These are phyloP conservation scores for Ochropleura leucogaster DNA, from an alignment of 2,888 invertebrate genomes.

Conservation along the genomic window DNA sequence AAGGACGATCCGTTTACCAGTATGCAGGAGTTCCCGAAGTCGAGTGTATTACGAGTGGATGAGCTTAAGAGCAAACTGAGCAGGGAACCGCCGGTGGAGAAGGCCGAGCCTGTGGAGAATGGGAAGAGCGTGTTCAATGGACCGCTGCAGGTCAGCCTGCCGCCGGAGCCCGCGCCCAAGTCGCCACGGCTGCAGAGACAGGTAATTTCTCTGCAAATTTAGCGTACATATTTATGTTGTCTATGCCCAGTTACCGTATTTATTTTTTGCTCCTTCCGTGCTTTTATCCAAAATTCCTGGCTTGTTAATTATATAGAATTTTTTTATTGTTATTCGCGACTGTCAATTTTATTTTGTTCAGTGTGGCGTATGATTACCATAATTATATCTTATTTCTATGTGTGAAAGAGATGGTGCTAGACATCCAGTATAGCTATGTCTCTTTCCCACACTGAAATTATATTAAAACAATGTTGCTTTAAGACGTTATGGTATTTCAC, in stretches of 20 bases:
- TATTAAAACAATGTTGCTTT: no score
- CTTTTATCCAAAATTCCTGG: background rate
- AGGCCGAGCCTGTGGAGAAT: slow-evolving; percentile 68
- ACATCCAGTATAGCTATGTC: no score
- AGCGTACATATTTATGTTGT: background rate
- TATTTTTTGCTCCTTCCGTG: background rate
- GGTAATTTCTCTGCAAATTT: slow-evolving; percentile 64
- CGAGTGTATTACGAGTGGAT: slow-evolving; percentile 74
- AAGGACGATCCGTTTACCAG: slow-evolving; percentile 91
- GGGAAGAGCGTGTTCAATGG: slow-evolving; percentile 90
- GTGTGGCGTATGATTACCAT: no score
- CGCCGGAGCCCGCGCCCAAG: slow-evolving; percentile 90
- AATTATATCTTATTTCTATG: no score
- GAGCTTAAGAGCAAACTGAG: slow-evolving; percentile 75
- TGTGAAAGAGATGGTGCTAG: no score
- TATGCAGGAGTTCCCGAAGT: slow-evolving; percentile 84
- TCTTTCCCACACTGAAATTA: no score
- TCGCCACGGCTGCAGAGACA: slow-evolving; percentile 86
- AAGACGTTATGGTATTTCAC: no score
- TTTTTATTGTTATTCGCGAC: background rate
- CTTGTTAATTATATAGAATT: background rate
- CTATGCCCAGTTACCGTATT: no score
- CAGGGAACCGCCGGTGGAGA: slow-evolving; percentile 70
- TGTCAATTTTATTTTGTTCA: background rate
- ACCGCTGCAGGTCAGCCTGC: slow-evolving; percentile 93